Percentiles rank a stretch among this genome's conserved stretches.
These are phyloP conservation scores for Pholis gunnellus DNA, from an alignment of 2,113 vertebrate genomes.

Conservation along the genomic window DNA sequence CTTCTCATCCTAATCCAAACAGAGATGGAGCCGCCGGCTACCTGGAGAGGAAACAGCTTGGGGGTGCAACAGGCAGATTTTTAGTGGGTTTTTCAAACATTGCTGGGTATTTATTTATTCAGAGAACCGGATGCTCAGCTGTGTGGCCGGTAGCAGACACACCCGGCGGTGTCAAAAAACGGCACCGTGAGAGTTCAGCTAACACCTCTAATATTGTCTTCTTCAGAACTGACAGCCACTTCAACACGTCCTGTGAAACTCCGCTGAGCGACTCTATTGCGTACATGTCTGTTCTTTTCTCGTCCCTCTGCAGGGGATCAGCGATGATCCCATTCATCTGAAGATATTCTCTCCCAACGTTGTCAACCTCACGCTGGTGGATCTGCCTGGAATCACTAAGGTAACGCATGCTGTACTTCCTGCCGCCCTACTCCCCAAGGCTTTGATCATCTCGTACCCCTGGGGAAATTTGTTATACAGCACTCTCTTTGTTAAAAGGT, in stretches of 20 bases:
- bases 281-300: not conserved
- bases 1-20: not conserved
- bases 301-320: slow-evolving; percentile 90
- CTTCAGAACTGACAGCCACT: not conserved
- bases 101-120: not conserved
- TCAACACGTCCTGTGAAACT: not conserved
- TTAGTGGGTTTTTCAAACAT: not conserved
- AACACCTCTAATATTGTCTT: not conserved
- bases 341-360: slow-evolving; percentile 98
- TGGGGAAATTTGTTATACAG: slow-evolving; percentile 1
- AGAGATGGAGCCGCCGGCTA: not conserved
- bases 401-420: slow-evolving; percentile 73
- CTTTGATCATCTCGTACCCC: slow-evolving; percentile 39
- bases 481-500: not conserved
- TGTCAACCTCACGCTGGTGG: slow-evolving; percentile 97
- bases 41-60: not conserved
- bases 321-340: slow-evolving; percentile 96
- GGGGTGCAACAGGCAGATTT: not conserved
- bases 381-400: slow-evolving; percentile 99
- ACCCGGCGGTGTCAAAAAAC: not conserved
- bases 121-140: not conserved
- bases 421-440: not conserved
- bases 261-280: not conserved
- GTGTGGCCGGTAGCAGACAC: not conserved
- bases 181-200: not conserved